phyloP scores from a whole-genome alignment of 2,797 vertebrate genomes.

The Parambassis ranga region DNA sequence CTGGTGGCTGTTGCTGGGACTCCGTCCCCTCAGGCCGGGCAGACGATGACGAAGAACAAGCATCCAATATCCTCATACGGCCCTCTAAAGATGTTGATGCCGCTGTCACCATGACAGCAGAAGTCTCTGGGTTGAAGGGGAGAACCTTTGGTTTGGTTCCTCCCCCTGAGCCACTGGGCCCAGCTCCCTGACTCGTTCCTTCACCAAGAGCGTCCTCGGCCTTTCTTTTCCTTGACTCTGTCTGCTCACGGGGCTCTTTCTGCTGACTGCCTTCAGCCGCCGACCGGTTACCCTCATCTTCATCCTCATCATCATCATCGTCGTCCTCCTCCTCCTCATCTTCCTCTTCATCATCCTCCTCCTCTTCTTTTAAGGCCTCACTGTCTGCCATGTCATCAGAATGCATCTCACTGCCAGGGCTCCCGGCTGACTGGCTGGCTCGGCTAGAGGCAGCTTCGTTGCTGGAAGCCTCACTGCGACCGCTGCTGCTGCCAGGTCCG shows the following conservation, averaged over 20 bases:
- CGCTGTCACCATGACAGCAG: conserved; percentile 63
- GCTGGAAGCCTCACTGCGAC: conserved; percentile 94
- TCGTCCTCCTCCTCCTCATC: conserved; percentile 92
- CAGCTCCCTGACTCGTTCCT: conserved; percentile 75
- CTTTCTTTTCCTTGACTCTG: conserved; percentile 90
- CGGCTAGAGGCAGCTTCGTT: conserved; percentile 95
- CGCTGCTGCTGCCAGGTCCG: conserved; percentile 94
- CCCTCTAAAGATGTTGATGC: conserved; percentile 81
- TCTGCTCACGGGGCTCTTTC: conserved; percentile 80
- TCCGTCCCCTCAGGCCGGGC: conserved; percentile 82
- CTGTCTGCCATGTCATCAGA: conserved; percentile 97
- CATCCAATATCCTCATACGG: conserved; percentile 88
- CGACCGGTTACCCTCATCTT: conserved; percentile 72
- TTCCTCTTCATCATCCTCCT: conserved; percentile 90
- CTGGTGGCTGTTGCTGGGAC: conserved; percentile 59
- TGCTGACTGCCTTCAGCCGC: conserved; percentile 79
- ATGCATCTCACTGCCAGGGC: conserved; percentile 94
- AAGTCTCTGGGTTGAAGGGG: conserved; percentile 84
- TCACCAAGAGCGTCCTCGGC: conserved; percentile 90
- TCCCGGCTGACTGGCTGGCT: conserved; percentile 95
- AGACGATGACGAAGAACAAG: conserved; percentile 78
- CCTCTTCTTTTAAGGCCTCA: conserved; percentile 94
- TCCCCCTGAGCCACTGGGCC: conserved; percentile 65
- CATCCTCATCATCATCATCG: conserved; percentile 87
- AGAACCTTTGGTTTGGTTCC: conserved; percentile 81